Conservation (phyloP, 2,888 invertebrate genomes). For the Hydrotaea diabolus region DNA sequence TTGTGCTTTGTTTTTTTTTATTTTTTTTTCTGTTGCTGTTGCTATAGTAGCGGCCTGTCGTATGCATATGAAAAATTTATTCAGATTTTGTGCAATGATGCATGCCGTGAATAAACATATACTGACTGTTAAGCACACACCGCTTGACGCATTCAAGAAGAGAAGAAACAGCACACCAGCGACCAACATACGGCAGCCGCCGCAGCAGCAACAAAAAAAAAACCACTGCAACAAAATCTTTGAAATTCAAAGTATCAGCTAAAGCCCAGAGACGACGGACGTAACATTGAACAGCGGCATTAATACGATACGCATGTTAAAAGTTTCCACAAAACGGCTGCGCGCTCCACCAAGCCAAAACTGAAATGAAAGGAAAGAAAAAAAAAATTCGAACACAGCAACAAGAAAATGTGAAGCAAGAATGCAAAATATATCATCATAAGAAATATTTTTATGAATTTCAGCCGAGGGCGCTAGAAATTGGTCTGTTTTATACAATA, state of each 20-base stretch:
- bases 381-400: background rate
- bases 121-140: slow-evolving; percentile 64
- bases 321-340: slow-evolving; percentile 15
- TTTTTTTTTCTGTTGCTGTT: slow-evolving; percentile 40
- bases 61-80: slow-evolving; percentile 67
- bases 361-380: slow-evolving; percentile 37
- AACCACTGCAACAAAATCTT: slow-evolving; percentile 53
- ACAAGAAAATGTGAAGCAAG: slow-evolving; percentile 25
- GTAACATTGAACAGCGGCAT: slow-evolving; percentile 45
- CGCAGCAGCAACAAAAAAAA: slow-evolving; percentile 18
- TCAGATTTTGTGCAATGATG: slow-evolving; percentile 71
- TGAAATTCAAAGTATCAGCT: slow-evolving; percentile 51
- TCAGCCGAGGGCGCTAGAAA: slow-evolving; percentile 77
- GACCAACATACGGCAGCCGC: slow-evolving; percentile 25
- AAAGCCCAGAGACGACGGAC: slow-evolving; percentile 45
- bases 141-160: slow-evolving; percentile 61
- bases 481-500: slow-evolving; percentile 66
- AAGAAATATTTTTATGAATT: slow-evolving; percentile 70
- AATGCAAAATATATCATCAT: slow-evolving; percentile 56
- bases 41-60: slow-evolving; percentile 36
- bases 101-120: slow-evolving; percentile 71
- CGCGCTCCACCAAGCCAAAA: slow-evolving; percentile 29
- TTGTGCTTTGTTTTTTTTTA: slow-evolving; percentile 14
- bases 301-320: slow-evolving; percentile 66
- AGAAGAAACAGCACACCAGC: slow-evolving; percentile 7